Evolutionary conservation across 1,140 invertebrate species (phyloP).

Genomic region (Hormaphis cornu): DNA sequence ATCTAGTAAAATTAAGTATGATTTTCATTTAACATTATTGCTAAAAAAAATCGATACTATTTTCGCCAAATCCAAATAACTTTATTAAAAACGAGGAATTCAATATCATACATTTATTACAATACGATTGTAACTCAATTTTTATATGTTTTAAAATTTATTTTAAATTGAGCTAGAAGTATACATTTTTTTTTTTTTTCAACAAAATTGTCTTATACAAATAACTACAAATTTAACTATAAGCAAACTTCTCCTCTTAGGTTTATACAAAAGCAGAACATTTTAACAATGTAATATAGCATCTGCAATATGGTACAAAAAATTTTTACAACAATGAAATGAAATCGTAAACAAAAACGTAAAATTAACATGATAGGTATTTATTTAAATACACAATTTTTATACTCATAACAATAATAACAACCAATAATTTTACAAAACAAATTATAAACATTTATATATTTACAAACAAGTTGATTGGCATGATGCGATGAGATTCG

Average conservation of each 20-base stretch:
- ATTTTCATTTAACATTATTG: no score
- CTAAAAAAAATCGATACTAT: no score
- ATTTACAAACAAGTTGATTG: no score
- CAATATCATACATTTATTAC: neutral
- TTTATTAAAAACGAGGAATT: conserved; percentile 10
- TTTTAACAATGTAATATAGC: neutral
- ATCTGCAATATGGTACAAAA: neutral
- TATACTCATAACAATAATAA: no score
- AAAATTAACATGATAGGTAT: no score
- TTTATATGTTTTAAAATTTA: neutral
- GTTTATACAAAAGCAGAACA: neutral
- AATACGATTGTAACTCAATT: conserved; percentile 8
- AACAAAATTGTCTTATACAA: neutral
- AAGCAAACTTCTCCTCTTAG: neutral
- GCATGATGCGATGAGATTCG: no score
- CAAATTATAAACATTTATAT: no score
- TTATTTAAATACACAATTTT: no score
- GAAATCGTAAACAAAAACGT: no score
- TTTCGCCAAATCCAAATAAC: neutral
- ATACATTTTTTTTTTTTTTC: neutral
- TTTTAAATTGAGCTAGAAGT: conserved; percentile 7
- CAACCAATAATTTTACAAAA: no score
- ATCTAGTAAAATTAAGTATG: no score
- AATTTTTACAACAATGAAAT: no score
- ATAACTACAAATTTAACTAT: neutral